These are phyloP conservation scores for Craseonycteris thonglongyai DNA, from an alignment of 2,113 vertebrate genomes.

Conservation along the genomic window DNA sequence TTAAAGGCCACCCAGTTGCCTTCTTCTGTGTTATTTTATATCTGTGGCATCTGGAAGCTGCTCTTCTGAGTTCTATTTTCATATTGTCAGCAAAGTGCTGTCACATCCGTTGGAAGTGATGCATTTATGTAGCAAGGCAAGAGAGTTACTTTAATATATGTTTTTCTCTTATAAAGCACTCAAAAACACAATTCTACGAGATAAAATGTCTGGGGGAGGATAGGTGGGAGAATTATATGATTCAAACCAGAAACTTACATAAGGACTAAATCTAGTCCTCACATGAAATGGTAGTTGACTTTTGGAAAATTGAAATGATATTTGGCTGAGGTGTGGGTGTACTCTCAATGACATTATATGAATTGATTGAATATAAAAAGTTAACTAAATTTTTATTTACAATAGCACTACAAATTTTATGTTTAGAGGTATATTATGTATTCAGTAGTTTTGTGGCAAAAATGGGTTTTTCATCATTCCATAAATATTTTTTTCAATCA, in stretches of 20 bases:
- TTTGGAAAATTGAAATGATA: constrained; percentile 1
- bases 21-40: constrained; percentile 50
- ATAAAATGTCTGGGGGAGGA: constrained; percentile 27
- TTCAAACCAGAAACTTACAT: constrained; percentile 43
- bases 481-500: neutral
- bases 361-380: neutral
- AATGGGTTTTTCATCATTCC: neutral
- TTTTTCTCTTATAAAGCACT: constrained; percentile 9
- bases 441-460: neutral
- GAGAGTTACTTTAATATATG: neutral
- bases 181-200: constrained; percentile 33
- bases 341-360: neutral
- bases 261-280: constrained; percentile 39
- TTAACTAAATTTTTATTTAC: constrained; percentile 3
- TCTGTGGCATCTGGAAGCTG: constrained; percentile 38
- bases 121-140: constrained; percentile 39
- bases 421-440: neutral
- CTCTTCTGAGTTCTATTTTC: constrained; percentile 41
- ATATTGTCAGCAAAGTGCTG: constrained; percentile 54
- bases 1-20: neutral
- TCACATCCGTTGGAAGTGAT: neutral
- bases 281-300: neutral
- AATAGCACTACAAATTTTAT: neutral
- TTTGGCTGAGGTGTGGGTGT: neutral
- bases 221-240: constrained; percentile 21